These are phyloP conservation scores for Cettia cetti DNA, from an alignment of 2,113 vertebrate species.

Conservation along the genomic window DNA sequence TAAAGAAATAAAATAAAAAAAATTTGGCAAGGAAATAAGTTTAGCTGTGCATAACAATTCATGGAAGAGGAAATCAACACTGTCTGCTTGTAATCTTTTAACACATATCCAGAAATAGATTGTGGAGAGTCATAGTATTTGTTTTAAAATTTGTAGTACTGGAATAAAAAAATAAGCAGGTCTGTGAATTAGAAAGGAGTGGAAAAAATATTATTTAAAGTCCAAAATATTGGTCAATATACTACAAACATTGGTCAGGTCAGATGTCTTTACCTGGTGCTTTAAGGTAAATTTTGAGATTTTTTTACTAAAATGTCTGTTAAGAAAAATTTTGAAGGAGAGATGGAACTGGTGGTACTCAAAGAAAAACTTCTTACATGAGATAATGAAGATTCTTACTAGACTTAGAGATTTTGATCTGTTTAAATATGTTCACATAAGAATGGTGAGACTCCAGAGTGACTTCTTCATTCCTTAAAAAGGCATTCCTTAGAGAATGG, in stretches of 20 bases:
- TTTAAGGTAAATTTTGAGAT: not conserved
- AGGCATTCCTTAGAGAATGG: not conserved
- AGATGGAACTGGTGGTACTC: not conserved
- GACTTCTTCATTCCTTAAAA: not conserved
- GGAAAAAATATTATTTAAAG: not conserved
- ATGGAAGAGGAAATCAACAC: slow-evolving; percentile 35
- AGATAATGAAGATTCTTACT: not conserved
- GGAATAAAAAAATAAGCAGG: not conserved
- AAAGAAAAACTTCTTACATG: not conserved
- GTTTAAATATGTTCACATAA: not conserved
- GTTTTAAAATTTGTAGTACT: not conserved
- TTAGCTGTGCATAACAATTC: slow-evolving; percentile 12
- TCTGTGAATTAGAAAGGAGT: not conserved
- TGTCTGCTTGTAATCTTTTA: slow-evolving; percentile 29
- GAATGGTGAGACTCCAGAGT: not conserved
- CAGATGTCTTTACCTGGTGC: not conserved
- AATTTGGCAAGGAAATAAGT: slow-evolving; percentile 45
- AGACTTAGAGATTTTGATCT: not conserved
- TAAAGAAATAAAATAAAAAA: not conserved
- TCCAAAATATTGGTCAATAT: not conserved
- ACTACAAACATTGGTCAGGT: not conserved
- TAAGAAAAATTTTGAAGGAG: not conserved
- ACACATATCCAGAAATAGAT: slow-evolving; percentile 24
- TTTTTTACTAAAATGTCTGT: not conserved
- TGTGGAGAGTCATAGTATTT: not conserved